These are phyloP conservation scores for Eupelmus urozonus DNA, from an alignment of 2,888 invertebrate species.

Conservation along the genomic window DNA sequence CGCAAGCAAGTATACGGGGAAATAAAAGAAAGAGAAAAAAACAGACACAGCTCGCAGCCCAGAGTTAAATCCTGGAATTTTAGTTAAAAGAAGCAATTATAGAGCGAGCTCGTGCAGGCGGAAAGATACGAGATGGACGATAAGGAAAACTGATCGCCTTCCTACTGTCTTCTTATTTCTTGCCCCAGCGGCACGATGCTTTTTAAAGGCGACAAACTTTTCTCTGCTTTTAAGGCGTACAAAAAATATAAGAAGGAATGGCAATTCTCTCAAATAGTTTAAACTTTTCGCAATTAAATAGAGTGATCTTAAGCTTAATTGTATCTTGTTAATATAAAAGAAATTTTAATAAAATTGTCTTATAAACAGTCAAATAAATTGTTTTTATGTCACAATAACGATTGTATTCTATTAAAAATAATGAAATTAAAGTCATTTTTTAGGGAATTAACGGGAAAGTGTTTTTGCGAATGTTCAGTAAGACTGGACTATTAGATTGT, in stretches of 20 bases:
- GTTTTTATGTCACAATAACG: too few species aligned
- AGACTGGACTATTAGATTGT: too few species aligned
- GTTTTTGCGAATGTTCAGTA: too few species aligned
- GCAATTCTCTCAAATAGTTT: neutral
- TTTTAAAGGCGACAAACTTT: conserved; percentile 23
- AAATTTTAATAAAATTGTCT: too few species aligned
- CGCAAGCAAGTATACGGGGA: conserved; percentile 45
- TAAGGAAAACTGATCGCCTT: conserved; percentile 71
- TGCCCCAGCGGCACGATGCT: conserved; percentile 5
- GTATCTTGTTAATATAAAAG: too few species aligned
- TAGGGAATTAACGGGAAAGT: too few species aligned
- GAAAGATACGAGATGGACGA: conserved; percentile 69
- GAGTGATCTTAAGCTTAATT: too few species aligned
- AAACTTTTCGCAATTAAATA: neutral
- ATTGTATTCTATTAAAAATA: too few species aligned
- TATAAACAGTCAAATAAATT: too few species aligned
- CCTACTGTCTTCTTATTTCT: conserved; percentile 31
- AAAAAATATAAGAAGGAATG: conserved; percentile 8
- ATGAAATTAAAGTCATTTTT: too few species aligned
- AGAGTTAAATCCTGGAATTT: conserved; percentile 74
- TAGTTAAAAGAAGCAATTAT: conserved; percentile 76
- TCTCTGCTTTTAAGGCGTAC: too few species aligned
- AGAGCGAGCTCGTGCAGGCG: conserved; percentile 67
- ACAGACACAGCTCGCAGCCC: conserved; percentile 43
- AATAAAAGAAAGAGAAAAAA: conserved; percentile 43